Evolutionary conservation across 2,113 vertebrate species (phyloP).

Genomic region (Scalopus aquaticus): DNA sequence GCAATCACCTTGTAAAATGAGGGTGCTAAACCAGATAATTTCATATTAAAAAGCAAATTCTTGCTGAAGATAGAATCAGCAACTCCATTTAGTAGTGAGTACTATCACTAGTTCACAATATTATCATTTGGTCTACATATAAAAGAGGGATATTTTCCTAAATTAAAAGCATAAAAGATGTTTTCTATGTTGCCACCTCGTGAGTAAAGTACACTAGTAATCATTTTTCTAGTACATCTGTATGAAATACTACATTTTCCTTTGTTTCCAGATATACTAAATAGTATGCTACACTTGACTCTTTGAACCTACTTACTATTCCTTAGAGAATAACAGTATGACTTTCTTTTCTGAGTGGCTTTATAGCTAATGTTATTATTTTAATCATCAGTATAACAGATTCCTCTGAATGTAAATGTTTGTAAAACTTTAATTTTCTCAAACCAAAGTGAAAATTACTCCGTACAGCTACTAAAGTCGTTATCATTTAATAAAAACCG

Average conservation of each 20-base stretch:
- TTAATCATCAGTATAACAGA: not conserved
- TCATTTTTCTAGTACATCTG: not conserved
- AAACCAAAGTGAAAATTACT: constrained; percentile 51
- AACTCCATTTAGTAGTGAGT: not conserved
- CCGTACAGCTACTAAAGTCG: not conserved
- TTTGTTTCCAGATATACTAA: constrained; percentile 35
- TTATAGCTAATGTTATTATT: not conserved
- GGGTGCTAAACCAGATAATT: not conserved
- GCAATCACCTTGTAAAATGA: not conserved
- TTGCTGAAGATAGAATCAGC: not conserved
- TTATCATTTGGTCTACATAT: not conserved
- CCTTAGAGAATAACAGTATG: not conserved
- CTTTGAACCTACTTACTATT: constrained; percentile 27
- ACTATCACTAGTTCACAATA: not conserved
- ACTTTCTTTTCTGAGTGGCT: not conserved
- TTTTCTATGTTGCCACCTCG: not conserved
- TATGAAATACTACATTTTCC: not conserved
- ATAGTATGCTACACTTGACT: not conserved
- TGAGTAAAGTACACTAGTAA: not conserved
- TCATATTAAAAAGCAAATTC: constrained; percentile 1
- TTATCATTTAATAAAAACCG: constrained; percentile 9
- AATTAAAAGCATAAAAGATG: not conserved
- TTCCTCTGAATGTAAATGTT: not conserved
- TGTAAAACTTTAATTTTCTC: constrained; percentile 49
- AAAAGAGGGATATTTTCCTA: not conserved